These are phyloP conservation scores for Bilobella aurantiaca DNA, from an alignment of 1,140 invertebrate genomes.

Conservation along the genomic window DNA sequence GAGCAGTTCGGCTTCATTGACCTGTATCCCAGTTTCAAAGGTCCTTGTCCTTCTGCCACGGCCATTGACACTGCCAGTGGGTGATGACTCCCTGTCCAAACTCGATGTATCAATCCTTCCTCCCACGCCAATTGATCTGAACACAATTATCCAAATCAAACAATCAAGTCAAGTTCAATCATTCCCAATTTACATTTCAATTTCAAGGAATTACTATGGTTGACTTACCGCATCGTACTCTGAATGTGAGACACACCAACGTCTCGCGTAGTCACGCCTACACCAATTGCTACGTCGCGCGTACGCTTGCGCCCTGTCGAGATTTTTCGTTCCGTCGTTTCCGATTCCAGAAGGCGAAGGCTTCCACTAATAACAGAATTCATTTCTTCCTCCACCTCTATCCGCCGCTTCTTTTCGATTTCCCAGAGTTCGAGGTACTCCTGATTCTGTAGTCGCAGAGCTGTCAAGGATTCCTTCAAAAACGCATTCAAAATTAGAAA, in stretches of 20 bases:
- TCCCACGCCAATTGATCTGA: conserved; percentile 29
- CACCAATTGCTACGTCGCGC: conserved; percentile 57
- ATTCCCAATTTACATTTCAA: neutral
- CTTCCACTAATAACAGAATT: neutral
- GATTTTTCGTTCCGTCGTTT: neutral
- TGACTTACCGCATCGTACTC: conserved; percentile 36
- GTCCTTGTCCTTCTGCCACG: conserved; percentile 23
- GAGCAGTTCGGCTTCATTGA: conserved; percentile 25
- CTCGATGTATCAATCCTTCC: conserved; percentile 15
- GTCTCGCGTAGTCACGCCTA: conserved; percentile 53
- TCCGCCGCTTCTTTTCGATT: conserved; percentile 21
- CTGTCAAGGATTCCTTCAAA: conserved; percentile 38
- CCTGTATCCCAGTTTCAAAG: conserved; percentile 34
- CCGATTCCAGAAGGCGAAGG: neutral
- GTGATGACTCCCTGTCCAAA: conserved; percentile 22
- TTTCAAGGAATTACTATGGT: no score
- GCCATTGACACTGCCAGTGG: conserved; percentile 25
- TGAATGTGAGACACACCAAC: conserved; percentile 50
- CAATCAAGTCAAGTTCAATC: neutral
- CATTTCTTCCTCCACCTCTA: conserved; percentile 5
- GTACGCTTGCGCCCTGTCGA: conserved; percentile 11
- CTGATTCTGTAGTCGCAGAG: conserved; percentile 44
- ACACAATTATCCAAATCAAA: no score
- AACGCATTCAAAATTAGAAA: no score
- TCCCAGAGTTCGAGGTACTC: conserved; percentile 22